phyloP scores from a whole-genome alignment of 2,888 invertebrate species.

The Mythimna loreyi region DNA sequence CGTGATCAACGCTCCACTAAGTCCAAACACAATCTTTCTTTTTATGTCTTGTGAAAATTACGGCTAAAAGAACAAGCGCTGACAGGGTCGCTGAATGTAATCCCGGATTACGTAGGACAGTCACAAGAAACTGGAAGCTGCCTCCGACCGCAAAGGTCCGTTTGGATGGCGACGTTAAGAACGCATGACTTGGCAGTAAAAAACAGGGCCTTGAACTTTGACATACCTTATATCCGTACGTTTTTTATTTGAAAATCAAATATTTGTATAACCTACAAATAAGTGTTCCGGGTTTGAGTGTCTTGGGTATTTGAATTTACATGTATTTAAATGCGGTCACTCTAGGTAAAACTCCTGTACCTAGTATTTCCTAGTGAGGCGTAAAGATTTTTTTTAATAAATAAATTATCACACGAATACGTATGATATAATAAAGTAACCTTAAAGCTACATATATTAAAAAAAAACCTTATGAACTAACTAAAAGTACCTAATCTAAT shows the following conservation, averaged over 20 bases:
- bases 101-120: constrained; percentile 52
- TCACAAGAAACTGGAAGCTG: constrained; percentile 19
- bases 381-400: too few species aligned
- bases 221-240: not conserved
- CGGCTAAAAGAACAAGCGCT: constrained; percentile 16
- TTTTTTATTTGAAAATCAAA: not conserved
- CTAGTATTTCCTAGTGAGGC: too few species aligned
- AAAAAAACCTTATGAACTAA: too few species aligned
- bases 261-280: too few species aligned
- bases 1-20: not conserved
- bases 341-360: too few species aligned
- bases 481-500: too few species aligned
- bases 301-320: too few species aligned
- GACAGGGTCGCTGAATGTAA: constrained; percentile 29
- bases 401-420: too few species aligned
- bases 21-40: not conserved
- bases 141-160: constrained; percentile 32
- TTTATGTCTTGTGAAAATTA: constrained; percentile 28
- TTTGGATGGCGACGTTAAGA: constrained; percentile 13
- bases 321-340: too few species aligned
- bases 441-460: too few species aligned
- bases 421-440: too few species aligned
- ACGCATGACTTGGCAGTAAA: constrained; percentile 40
- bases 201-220: constrained; percentile 1
- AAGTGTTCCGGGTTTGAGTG: too few species aligned